Percentiles rank a stretch among this genome's conserved stretches.
Evolutionary conservation across 2,113 vertebrate species (phyloP).

Genomic region (Rhipidura dahli): DNA sequence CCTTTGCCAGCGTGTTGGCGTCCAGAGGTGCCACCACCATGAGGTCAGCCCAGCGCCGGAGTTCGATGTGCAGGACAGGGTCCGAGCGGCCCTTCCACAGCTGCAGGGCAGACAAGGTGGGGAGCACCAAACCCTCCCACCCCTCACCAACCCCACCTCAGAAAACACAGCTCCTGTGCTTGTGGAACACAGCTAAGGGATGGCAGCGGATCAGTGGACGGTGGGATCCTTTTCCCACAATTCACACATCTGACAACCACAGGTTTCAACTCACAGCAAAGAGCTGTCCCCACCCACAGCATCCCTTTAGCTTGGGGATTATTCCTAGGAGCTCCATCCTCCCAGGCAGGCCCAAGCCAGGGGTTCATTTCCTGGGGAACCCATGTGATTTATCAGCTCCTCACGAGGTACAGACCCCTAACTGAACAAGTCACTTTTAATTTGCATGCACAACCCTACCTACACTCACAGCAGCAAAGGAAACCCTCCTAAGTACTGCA

Average conservation of each 20-base stretch:
- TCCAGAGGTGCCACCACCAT: conserved; percentile 91
- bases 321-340: neutral
- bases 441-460: no score
- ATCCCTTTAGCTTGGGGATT: neutral
- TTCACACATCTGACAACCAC: neutral
- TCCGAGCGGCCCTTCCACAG: conserved; percentile 86
- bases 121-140: neutral
- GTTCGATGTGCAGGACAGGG: conserved; percentile 92
- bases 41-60: conserved; percentile 92
- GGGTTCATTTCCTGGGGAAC: neutral
- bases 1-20: conserved; percentile 95
- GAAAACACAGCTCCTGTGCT: neutral
- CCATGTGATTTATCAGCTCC: neutral
- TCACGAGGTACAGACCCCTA: neutral
- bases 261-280: neutral
- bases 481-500: neutral
- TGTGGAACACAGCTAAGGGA: neutral
- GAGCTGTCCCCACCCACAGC: neutral
- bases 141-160: neutral
- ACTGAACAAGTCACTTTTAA: neutral
- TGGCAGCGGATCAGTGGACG: rapidly evolving
- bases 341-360: neutral
- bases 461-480: neutral
- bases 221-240: neutral
- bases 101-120: conserved; percentile 49